Evolutionary conservation across 2,888 invertebrate genomes (phyloP), one percentile per base, ranked within the genome.

Genomic region (Candidula unifasciata): DNA sequence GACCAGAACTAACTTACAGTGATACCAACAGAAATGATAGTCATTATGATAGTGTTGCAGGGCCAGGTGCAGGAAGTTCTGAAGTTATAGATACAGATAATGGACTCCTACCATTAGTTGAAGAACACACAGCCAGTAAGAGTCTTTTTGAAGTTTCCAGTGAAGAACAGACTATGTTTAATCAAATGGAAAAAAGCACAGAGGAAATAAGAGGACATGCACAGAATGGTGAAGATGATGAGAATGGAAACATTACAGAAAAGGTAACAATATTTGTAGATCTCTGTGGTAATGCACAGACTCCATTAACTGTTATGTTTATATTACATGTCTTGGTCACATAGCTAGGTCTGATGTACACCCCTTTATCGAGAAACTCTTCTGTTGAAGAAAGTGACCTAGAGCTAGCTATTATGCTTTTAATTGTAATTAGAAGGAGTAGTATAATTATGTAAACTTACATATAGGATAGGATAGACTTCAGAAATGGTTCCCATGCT

Each of bases 201-300:
- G 60, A 37, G 10, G 35, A 64, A 8, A n/a, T 24, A 3, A 27
- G 13, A 13, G 77, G 21, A 27, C 57, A 3, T 3, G 10, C 76
- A 27, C 44, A 16, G 10, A 60, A 21, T 57, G 24, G 21, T 27
- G 30, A 52, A 8, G 60, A 77, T 13, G 74, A 74, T 60, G 77
- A 64, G 35, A 78, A 60, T 24, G 60, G 64, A 24, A 64, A 78
- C 35, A 33, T 35, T 24, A 24, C 60, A 27, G 76, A 54, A 21
- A 78, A 78, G 77, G 77, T 78, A 78, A 60, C 37, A 64, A 13
- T 60, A 10, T 18, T 10, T 64, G 35, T 64, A 37, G 35, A n/a
- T 2, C 24, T 33, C 37, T 52, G 76, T 76, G 76, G 52, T 68
- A 13, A n/a, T 30, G 8, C 68, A 60, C 21, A 60, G 60, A 21